Percentiles rank a stretch among this genome's conserved stretches.
Evolutionary conservation across 2,888 invertebrate genomes (phyloP).

Genomic region (Globia sparganii): DNA sequence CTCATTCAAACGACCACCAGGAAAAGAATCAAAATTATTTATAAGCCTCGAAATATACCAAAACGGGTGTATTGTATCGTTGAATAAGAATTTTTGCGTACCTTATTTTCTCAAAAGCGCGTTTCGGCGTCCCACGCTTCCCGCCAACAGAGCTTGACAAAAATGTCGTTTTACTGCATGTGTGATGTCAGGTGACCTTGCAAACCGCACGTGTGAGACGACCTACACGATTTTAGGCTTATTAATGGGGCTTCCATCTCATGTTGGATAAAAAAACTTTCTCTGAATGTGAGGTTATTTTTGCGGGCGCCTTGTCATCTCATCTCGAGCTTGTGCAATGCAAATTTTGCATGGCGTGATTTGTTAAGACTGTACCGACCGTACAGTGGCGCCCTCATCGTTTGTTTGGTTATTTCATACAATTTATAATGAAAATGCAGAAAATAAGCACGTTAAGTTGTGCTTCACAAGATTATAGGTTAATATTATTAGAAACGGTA

Average conservation of each 20-base stretch:
- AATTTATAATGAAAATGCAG: too few relatives aligned
- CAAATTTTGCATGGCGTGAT: conserved; percentile 1
- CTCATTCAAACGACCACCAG: conserved; percentile 62
- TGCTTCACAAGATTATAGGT: too few relatives aligned
- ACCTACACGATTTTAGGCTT: conserved; percentile 65
- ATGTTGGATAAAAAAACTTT: conserved; percentile 49
- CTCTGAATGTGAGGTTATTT: conserved; percentile 41
- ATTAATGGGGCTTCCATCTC: conserved; percentile 40
- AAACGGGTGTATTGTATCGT: conserved; percentile 58
- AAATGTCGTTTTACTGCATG: conserved; percentile 72
- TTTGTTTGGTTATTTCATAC: too few relatives aligned
- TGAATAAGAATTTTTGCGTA: conserved; percentile 55
- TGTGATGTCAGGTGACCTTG: conserved; percentile 72
- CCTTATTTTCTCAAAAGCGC: conserved; percentile 61
- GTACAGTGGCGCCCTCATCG: too few relatives aligned
- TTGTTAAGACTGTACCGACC: too few relatives aligned
- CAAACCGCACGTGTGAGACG: conserved; percentile 59
- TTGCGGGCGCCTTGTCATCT: conserved; percentile 18
- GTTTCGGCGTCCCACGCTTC: conserved; percentile 66
- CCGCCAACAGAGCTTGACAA: conserved; percentile 66
- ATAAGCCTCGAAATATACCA: conserved; percentile 55
- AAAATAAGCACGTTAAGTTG: too few relatives aligned
- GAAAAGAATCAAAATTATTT: conserved; percentile 59
- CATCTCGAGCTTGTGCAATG: conserved; percentile 12
- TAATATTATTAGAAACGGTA: too few relatives aligned